These are phyloP conservation scores for Lordiphosa collinella DNA, from an alignment of 1,140 invertebrate genomes.

Conservation along the genomic window DNA sequence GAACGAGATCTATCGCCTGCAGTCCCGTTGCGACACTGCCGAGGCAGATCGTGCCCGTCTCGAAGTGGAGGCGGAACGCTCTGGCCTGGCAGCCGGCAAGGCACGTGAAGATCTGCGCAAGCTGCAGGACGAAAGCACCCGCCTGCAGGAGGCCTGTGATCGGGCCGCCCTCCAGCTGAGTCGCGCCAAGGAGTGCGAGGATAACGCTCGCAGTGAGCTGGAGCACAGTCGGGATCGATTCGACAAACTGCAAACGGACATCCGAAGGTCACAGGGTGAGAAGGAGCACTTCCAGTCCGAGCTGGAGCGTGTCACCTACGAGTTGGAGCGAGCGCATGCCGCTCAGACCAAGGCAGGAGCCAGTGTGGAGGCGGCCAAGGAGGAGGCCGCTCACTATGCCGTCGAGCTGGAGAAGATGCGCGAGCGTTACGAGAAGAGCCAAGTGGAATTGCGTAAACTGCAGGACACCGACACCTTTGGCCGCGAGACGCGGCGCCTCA, in stretches of 20 bases:
- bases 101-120: constrained; percentile 92
- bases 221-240: constrained; percentile 94
- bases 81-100: constrained; percentile 88
- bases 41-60: constrained; percentile 92
- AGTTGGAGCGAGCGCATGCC: constrained; percentile 90
- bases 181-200: constrained; percentile 93
- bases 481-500: constrained; percentile 86
- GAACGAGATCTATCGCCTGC: constrained; percentile 92
- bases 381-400: constrained; percentile 91
- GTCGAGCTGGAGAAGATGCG: constrained; percentile 94
- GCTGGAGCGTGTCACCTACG: constrained; percentile 90
- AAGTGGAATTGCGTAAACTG: constrained; percentile 89
- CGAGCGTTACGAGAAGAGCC: constrained; percentile 92
- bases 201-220: constrained; percentile 93
- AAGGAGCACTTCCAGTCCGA: constrained; percentile 92
- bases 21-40: constrained; percentile 91
- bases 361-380: constrained; percentile 92
- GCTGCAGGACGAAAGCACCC: constrained; percentile 90
- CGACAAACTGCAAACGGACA: constrained; percentile 92
- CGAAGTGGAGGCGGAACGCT: constrained; percentile 92
- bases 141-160: constrained; percentile 93
- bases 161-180: constrained; percentile 89
- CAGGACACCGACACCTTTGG: constrained; percentile 86
- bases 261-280: constrained; percentile 89
- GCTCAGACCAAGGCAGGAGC: constrained; percentile 91